A percentile compares a stretch with the other conserved stretches of the same genome.
Evolutionary conservation across 2,888 invertebrate species (phyloP).

Genomic region (Agriopis leucophaearia): DNA sequence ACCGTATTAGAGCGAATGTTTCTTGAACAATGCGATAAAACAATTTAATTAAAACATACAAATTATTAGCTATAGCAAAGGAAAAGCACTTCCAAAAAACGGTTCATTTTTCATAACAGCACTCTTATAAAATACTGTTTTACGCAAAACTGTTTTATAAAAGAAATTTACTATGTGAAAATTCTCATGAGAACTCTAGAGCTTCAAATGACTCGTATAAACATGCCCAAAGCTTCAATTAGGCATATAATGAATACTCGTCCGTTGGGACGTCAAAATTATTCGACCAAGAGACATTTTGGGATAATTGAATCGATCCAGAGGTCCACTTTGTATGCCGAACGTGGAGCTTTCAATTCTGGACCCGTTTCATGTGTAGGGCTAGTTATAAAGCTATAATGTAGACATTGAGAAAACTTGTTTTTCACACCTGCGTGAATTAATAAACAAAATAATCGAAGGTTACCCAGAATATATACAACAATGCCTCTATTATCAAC

Average conservation of each 20-base stretch:
- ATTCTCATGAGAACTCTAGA: constrained; percentile 3
- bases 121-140: background rate
- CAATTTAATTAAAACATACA: no score
- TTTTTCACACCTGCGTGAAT: constrained; percentile 7
- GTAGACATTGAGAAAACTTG: constrained; percentile 14
- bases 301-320: constrained; percentile 45
- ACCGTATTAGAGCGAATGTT: no score
- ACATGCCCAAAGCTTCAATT: constrained; percentile 44
- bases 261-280: constrained; percentile 33
- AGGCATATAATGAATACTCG: constrained; percentile 35
- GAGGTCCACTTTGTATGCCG: constrained; percentile 42
- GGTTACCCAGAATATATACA: background rate
- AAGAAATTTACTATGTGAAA: background rate
- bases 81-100: no score
- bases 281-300: constrained; percentile 38
- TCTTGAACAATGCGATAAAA: no score
- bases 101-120: no score
- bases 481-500: background rate
- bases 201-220: constrained; percentile 36
- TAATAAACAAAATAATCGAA: background rate
- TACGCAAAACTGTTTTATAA: background rate
- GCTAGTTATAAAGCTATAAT: constrained; percentile 20
- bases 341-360: constrained; percentile 43
- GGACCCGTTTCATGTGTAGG: constrained; percentile 22
- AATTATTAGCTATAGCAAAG: no score